Percentiles rank a stretch among this genome's conserved stretches.
These are phyloP conservation scores for Athalia circularis DNA, from an alignment of 2,888 invertebrate genomes.

Conservation along the genomic window DNA sequence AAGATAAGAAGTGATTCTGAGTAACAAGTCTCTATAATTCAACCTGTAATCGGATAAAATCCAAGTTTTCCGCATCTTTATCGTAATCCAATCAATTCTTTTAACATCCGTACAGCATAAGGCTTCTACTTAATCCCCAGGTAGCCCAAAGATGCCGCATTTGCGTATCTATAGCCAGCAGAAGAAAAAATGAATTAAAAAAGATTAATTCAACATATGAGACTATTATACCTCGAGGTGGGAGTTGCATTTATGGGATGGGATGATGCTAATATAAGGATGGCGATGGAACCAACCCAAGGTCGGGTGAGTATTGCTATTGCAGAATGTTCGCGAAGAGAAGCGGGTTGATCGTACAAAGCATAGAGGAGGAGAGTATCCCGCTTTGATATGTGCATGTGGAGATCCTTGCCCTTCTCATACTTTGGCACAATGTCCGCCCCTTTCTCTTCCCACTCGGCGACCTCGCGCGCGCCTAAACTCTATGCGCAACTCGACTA, in stretches of 20 bases:
- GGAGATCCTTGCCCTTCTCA: conserved; percentile 7
- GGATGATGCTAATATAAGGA: conserved; percentile 24
- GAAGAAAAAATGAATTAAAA: conserved; percentile 1
- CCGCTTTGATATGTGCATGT: conserved; percentile 1
- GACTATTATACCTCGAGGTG: conserved; percentile 35
- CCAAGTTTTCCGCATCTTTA: too few relatives aligned
- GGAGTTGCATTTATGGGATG: conserved; percentile 19
- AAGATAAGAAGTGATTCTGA: not conserved
- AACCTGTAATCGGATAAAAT: not conserved
- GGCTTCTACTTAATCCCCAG: too few relatives aligned
- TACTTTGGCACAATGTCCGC: conserved; percentile 20
- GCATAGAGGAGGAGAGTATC: conserved; percentile 20
- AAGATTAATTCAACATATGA: not conserved
- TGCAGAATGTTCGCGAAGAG: conserved; percentile 49
- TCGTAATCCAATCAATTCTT: too few relatives aligned
- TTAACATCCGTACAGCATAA: too few relatives aligned
- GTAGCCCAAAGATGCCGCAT: not conserved
- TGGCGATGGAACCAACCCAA: conserved; percentile 49
- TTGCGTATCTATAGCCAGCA: not conserved
- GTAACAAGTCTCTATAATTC: not conserved
- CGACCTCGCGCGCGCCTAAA: conserved; percentile 1
- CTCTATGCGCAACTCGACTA: not conserved
- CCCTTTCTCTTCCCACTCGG: not conserved
- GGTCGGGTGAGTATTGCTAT: conserved; percentile 48
- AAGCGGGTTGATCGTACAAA: conserved; percentile 43